Percentiles rank a stretch among this genome's conserved stretches.
Evolutionary conservation across 2,113 vertebrate genomes (phyloP).

Genomic region (Nasalis larvatus): DNA sequence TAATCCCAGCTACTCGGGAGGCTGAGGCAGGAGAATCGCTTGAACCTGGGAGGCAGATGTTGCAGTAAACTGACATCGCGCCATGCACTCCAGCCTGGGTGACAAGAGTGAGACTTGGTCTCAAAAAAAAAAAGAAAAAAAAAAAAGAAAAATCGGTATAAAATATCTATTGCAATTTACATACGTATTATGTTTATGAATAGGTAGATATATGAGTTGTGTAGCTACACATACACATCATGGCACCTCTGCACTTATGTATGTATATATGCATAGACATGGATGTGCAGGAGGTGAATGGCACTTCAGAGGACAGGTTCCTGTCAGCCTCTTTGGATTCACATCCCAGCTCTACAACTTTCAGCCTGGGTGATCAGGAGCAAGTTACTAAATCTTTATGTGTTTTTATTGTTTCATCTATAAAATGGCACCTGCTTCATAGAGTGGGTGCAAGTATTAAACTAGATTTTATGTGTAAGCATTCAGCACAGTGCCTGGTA

Average conservation of each 20-base stretch:
- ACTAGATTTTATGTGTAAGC: not conserved
- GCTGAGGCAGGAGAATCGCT: no score
- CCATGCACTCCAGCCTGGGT: no score
- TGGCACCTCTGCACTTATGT: not conserved
- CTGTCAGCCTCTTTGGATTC: not conserved
- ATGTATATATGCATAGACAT: not conserved
- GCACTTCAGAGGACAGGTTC: not conserved
- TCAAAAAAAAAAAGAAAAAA: no score
- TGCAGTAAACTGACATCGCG: no score
- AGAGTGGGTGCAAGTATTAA: not conserved
- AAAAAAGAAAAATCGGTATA: not conserved
- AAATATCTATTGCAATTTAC: not conserved
- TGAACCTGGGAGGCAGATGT: no score
- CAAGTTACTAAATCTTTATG: not conserved
- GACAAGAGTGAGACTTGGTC: no score
- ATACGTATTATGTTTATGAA: not conserved
- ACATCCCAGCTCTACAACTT: not conserved
- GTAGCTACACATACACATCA: not conserved
- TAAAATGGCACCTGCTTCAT: not conserved
- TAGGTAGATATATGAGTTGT: not conserved
- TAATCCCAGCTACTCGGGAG: no score
- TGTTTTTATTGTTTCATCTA: not conserved
- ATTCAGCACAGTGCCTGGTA: not conserved
- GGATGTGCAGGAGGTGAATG: not conserved
- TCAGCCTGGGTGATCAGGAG: not conserved